Conservation (phyloP, 2,797 vertebrate species). For the Molossus alvarezi region DNA sequence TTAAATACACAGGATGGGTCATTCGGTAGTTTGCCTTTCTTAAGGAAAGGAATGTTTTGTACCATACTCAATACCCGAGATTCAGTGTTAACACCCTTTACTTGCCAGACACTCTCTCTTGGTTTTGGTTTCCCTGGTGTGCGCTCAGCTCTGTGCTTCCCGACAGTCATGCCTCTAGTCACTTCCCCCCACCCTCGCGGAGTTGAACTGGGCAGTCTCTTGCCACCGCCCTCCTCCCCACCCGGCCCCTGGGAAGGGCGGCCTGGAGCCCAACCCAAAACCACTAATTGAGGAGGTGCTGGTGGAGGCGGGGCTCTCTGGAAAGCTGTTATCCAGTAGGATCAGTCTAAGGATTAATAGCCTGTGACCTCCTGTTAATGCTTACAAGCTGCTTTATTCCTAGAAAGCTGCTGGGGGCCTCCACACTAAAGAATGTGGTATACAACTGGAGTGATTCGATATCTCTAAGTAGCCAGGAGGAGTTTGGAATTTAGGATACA, state of each 20-base stretch:
- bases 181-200: background rate
- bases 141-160: slow-evolving; percentile 52
- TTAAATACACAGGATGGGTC: slow-evolving; percentile 54
- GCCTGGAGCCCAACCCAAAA: background rate
- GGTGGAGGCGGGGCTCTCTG: background rate
- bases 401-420: slow-evolving; percentile 71
- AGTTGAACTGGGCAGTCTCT: background rate
- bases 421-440: background rate
- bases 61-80: background rate
- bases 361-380: slow-evolving; percentile 50
- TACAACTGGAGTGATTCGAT: background rate
- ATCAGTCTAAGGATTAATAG: slow-evolving; percentile 54
- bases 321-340: background rate
- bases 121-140: slow-evolving; percentile 71
- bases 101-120: slow-evolving; percentile 25
- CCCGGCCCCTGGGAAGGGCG: background rate
- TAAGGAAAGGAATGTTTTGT: slow-evolving; percentile 54
- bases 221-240: background rate
- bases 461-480: background rate
- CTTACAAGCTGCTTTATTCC: slow-evolving; percentile 68
- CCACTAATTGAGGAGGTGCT: slow-evolving; percentile 57
- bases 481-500: background rate
- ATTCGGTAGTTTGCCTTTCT: slow-evolving; percentile 63
- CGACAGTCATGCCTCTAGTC: background rate
- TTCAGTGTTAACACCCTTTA: slow-evolving; percentile 28